Evolutionary conservation across 2,113 vertebrate species (phyloP).

Genomic region (Zeus faber): DNA sequence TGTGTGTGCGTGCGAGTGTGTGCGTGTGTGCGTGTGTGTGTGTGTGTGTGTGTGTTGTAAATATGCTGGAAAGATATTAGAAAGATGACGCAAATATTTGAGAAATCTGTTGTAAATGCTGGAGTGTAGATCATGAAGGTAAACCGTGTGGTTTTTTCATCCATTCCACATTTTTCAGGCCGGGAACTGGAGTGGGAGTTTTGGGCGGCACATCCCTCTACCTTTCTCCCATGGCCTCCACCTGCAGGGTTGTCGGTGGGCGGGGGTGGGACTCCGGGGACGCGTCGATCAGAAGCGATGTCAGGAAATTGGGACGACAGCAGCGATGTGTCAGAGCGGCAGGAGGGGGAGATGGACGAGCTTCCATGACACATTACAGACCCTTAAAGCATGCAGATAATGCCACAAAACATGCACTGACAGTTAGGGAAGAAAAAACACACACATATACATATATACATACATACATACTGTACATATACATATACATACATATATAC

Average conservation of each 20-base stretch:
- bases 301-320: not conserved
- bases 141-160: not conserved
- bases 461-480: too few relatives aligned
- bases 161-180: not conserved
- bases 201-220: not conserved
- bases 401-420: slow-evolving; percentile 47
- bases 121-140: too few relatives aligned
- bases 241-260: slow-evolving; percentile 54
- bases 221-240: slow-evolving; percentile 65
- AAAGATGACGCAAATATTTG: too few relatives aligned
- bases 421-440: slow-evolving; percentile 4
- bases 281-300: slow-evolving; percentile 62
- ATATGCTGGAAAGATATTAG: too few relatives aligned
- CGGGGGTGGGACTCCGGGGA: slow-evolving; percentile 31
- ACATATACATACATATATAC: not conserved
- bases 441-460: too few relatives aligned
- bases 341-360: slow-evolving; percentile 57
- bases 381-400: slow-evolving; percentile 70
- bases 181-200: not conserved
- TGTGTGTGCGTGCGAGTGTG: not conserved
- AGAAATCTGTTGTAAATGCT: too few relatives aligned
- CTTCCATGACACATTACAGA: slow-evolving; percentile 64
- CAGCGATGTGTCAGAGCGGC: slow-evolving; percentile 18
- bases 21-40: not conserved
- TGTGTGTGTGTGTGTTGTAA: not conserved